Base-by-base conservation (phyloP, 2,888 invertebrate species). In the Spodoptera exigua region DNA sequence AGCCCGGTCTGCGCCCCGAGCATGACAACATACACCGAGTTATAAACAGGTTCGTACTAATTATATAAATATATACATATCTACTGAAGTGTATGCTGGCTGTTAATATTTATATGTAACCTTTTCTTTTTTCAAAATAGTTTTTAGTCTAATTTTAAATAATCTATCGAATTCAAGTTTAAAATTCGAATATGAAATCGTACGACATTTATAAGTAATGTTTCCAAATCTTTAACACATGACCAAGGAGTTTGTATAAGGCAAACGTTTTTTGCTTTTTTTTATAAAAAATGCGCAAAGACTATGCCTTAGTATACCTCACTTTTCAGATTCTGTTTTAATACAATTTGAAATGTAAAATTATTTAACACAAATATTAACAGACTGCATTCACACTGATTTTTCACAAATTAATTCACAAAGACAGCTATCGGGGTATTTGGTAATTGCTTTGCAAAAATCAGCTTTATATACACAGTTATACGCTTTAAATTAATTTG, bases 21-120 rank as follows among this genome's bases (percentile, higher is more conserved):
- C 3, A 93, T 94, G 94, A 94, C 48, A 95, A 95, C 76, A 95
- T 96, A 74, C 95, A 96, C 81, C 93, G 94, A 74, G 93, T 96
- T 36, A 95, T 96, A 34, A 96, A 96, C 85, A 96, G 96, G 96
- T 96, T 75, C 72, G 83, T 80, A 32, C 21, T 36, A 34, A 17
- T 34, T 14, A 21, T 54, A 40, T 48, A 17, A 34, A 14, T 12
- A 17, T 36, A 16, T 16, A 18, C 7, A 27, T 27, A 27, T 27
- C 9, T 9, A 9, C 7, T 7, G 7, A 27, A 27, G 27, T 27
- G 41, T 61, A 44, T 56, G 62, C 48, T 56, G 11, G 69, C 52
- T 69, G 62, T 66, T 47, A 34, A 16, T n/a, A 44, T 37, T n/a
- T 52, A 14, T 41, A 27, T 35, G 21, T 54, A 32, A 1, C 3